phyloP scores from a whole-genome alignment of 1,140 invertebrate species.

The Drosophila ohnishii region DNA sequence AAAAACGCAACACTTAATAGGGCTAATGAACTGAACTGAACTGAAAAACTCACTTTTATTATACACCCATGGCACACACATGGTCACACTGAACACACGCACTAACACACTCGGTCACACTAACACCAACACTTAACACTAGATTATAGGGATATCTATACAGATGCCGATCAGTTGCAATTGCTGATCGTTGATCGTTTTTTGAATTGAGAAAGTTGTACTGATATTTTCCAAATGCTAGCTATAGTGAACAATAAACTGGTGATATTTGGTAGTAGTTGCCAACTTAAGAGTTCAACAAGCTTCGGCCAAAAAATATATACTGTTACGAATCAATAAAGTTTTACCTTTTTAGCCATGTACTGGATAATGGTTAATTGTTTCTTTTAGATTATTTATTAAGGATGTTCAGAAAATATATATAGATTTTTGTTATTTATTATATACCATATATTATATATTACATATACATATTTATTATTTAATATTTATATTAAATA shows the following conservation, averaged over 20 bases:
- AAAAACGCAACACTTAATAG: constrained; percentile 29
- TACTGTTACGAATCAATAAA: constrained; percentile 45
- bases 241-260: constrained; percentile 73
- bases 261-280: constrained; percentile 74
- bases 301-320: constrained; percentile 49
- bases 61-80: constrained; percentile 23
- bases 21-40: constrained; percentile 35
- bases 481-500: too few species aligned
- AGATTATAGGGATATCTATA: constrained; percentile 3
- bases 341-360: constrained; percentile 34
- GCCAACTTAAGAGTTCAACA: constrained; percentile 47
- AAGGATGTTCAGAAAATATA: background rate
- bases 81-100: constrained; percentile 8
- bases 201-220: constrained; percentile 53
- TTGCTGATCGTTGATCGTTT: constrained; percentile 28
- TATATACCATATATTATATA: too few species aligned
- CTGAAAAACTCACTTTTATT: constrained; percentile 57
- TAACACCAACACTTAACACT: background rate
- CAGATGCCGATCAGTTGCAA: constrained; percentile 17
- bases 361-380: background rate
- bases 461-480: background rate
- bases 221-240: constrained; percentile 76
- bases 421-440: background rate
- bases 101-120: constrained; percentile 19
- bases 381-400: background rate